Percentiles rank a stretch among this genome's conserved stretches.
phyloP scores from a whole-genome alignment of 2,888 invertebrate genomes.

The Caenorhabditis plicata region DNA sequence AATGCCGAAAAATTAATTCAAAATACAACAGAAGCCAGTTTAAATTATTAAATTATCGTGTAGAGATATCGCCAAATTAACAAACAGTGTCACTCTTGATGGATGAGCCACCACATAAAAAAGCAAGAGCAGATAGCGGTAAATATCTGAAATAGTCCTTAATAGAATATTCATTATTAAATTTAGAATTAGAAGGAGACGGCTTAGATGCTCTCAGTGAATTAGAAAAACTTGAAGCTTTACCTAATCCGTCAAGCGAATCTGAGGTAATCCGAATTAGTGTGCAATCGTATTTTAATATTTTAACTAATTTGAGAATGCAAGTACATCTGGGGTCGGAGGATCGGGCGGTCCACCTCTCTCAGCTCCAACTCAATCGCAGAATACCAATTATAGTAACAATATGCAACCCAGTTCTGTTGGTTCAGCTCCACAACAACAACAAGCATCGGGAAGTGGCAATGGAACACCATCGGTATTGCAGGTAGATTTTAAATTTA shows the following conservation, averaged over 20 bases:
- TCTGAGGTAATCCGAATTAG: slow-evolving; percentile 17
- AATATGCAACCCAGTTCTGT: no score
- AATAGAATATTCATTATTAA: neutral
- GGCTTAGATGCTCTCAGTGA: slow-evolving; percentile 46
- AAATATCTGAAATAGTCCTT: slow-evolving; percentile 3
- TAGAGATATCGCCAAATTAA: no score
- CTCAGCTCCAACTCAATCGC: slow-evolving; percentile 13
- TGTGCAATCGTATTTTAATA: no score
- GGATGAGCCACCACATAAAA: slow-evolving; percentile 36
- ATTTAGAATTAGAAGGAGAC: slow-evolving; percentile 35
- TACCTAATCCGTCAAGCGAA: slow-evolving; percentile 30
- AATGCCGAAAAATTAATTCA: no score
- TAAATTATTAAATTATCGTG: no score
- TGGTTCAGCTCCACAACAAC: slow-evolving; percentile 12
- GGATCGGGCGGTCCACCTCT: slow-evolving; percentile 30
- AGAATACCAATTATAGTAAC: slow-evolving; percentile 10
- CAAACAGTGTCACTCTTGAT: no score
- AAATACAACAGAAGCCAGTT: no score
- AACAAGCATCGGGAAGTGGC: slow-evolving; percentile 9
- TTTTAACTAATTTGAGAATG: slow-evolving; percentile 4
- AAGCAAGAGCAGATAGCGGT: slow-evolving; percentile 34
- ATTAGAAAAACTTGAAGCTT: slow-evolving; percentile 52
- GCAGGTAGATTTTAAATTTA: no score
- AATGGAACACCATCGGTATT: no score
- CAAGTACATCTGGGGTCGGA: slow-evolving; percentile 24